Percentiles rank a stretch among this genome's conserved stretches.
Evolutionary conservation across 2,888 invertebrate genomes (phyloP).

Genomic region (Drosophila paracracens): DNA sequence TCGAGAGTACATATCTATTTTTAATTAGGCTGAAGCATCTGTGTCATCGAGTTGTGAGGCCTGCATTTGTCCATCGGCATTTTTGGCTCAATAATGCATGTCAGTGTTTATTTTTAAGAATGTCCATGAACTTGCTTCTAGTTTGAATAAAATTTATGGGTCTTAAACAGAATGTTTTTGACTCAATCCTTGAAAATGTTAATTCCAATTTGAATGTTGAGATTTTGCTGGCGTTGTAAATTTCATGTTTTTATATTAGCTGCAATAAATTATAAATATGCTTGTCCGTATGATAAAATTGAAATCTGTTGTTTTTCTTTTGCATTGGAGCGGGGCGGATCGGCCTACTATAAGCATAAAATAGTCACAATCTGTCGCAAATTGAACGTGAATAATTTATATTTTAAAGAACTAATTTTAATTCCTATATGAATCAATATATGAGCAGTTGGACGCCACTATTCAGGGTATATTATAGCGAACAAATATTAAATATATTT

Average conservation of each 20-base stretch:
- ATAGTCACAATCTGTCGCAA: background rate
- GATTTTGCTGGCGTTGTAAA: background rate
- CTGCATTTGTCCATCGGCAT: background rate
- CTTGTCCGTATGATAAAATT: background rate
- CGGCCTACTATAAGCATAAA: background rate
- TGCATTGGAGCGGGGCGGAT: background rate
- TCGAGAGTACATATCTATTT: constrained; percentile 10
- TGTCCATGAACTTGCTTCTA: background rate
- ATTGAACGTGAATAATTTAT: background rate
- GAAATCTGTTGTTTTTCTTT: background rate
- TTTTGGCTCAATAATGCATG: background rate
- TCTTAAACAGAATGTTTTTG: background rate
- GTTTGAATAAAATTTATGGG: background rate
- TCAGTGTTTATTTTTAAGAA: constrained; percentile 1
- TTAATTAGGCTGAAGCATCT: background rate
- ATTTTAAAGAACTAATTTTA: background rate
- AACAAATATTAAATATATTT: background rate
- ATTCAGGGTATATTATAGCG: background rate
- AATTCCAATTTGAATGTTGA: background rate
- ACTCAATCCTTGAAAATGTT: background rate
- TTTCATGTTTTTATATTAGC: background rate
- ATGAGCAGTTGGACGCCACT: background rate
- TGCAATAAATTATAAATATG: background rate
- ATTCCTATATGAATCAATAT: background rate
- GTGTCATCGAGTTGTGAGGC: background rate